Conservation (phyloP, 2,797 vertebrate genomes). For the Dipus sagitta region DNA sequence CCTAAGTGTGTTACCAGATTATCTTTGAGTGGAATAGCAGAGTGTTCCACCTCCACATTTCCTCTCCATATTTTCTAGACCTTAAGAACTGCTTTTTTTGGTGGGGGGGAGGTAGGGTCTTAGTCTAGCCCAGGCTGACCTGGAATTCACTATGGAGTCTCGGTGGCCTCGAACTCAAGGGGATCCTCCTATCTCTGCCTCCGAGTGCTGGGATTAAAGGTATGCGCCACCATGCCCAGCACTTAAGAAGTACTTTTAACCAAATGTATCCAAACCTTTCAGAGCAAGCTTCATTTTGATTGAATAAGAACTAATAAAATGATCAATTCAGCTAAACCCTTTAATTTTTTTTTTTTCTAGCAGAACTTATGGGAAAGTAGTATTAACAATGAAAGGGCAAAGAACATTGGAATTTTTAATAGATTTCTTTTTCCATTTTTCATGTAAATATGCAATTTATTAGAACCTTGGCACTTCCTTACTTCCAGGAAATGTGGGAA, state of each 20-base stretch:
- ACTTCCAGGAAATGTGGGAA: constrained; percentile 54
- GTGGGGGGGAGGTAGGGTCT: too few species aligned
- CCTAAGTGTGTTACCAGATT: background rate
- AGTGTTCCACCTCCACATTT: too few species aligned
- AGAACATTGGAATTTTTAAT: constrained; percentile 1
- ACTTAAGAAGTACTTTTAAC: background rate
- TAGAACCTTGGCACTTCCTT: constrained; percentile 10
- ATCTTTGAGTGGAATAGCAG: constrained; percentile 18
- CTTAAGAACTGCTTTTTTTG: background rate
- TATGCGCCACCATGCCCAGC: too few species aligned
- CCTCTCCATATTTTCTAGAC: background rate
- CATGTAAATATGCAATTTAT: constrained; percentile 4
- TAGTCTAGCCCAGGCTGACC: too few species aligned
- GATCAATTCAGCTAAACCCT: background rate
- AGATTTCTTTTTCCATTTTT: constrained; percentile 41
- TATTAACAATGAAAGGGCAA: constrained; percentile 19
- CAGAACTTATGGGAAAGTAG: constrained; percentile 27
- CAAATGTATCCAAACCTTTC: constrained; percentile 8
- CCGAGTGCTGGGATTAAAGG: too few species aligned
- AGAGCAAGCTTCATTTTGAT: background rate
- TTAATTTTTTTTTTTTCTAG: constrained; percentile 30
- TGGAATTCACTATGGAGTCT: too few species aligned
- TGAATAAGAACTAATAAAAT: background rate
- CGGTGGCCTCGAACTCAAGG: too few species aligned
- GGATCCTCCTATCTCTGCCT: too few species aligned